Base-by-base conservation (phyloP, 2,888 invertebrate species). In the Eumerus sabulonum region DNA sequence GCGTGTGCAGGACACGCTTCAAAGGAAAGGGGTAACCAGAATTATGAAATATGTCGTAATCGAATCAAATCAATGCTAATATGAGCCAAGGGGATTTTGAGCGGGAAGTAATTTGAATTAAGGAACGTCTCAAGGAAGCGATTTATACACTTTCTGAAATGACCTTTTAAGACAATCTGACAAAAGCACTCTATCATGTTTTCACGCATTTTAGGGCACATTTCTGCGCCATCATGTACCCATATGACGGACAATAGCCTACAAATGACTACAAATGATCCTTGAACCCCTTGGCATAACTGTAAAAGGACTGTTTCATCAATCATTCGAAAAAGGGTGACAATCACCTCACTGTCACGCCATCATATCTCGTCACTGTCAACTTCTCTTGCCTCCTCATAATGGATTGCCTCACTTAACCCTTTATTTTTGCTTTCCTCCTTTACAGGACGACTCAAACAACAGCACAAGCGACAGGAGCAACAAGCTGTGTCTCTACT, bases 31-130 rank as follows among this genome's bases (percentile, higher is more conserved):
- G 79, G 54, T 79, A 79, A 79, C 68, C 60, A 40, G 54, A 62
- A 53, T 67, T 72, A 79, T 79, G 73, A 73, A 68, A 54, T 74
- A 54, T 79, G 11, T 35, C 50, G 38, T 74, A 74, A 74, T 79
- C 74, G 60, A 73, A 74, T 74, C 60, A 74, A 74, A 79, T 74
- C 79, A 74, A 79, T 74, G 70, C 74, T 68, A 60, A 79, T 79
- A 57, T n/a, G 47, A 38, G n/a, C 51, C 27, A 2, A 7, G 27
- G 7, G 27, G 27, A 7, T 27, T 2, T 27, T 7, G 7, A 27
- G 27, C 27, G 2, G 27, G 27, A 27, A 27, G 7, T 27, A 27
- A 27, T n/a, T n/a, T n/a, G n/a, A n/a, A n/a, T n/a, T n/a, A 7
- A 27, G 3, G 27, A 7, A 27, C 27, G 27, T 27, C 27, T 27